Evolutionary conservation across 2,888 invertebrate species (phyloP), one percentile per base, ranked within the genome.

Genomic region (Schizotus pectinicornis): DNA sequence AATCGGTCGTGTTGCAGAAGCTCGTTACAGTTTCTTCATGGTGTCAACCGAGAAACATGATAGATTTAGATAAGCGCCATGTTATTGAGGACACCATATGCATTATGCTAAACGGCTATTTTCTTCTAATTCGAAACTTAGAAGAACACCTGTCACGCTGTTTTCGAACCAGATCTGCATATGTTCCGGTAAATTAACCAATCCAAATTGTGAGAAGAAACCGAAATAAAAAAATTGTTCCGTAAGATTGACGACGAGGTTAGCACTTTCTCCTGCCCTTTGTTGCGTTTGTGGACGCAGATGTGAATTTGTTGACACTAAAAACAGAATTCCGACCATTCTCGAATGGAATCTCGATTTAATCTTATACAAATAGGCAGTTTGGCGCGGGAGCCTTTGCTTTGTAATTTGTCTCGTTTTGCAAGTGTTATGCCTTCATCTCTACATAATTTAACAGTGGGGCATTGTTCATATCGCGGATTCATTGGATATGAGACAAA

Each of bases 401-500:
- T 22, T 22, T 22, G 22, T 22, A 22, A 22, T 47, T 47, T 31
- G n/a, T 6, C 38, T 31, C 9, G 22, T 49, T 37, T 49, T 49
- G 9, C 7, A 14, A 30, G 31, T 49, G 38, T 49, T 49, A 12
- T 49, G 49, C 49, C 14, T 49, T 49, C 49, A 49, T 49, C 49
- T 49, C 38, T 49, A 22, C 49, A 49, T 49, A 38, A 37, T 11
- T 38, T 49, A 38, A 49, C 31, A 49, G 11, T 30, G 32, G 32
- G 30, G 41, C 41, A 50, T 50, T 50, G 50, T 50, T 47, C n/a
- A 41, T 50, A 50, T n/a, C 41, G 50, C 41, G 32, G 22, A 33
- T 12, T 50, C 50, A 50, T 34, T 12, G 41, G 14, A 41, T 39
- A 33, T 50, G 50, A 45, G 45, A 53, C 53, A 45, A 51, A 51